These are phyloP conservation scores for Erethizon dorsatum DNA, from an alignment of 2,797 vertebrate species.

Conservation along the genomic window DNA sequence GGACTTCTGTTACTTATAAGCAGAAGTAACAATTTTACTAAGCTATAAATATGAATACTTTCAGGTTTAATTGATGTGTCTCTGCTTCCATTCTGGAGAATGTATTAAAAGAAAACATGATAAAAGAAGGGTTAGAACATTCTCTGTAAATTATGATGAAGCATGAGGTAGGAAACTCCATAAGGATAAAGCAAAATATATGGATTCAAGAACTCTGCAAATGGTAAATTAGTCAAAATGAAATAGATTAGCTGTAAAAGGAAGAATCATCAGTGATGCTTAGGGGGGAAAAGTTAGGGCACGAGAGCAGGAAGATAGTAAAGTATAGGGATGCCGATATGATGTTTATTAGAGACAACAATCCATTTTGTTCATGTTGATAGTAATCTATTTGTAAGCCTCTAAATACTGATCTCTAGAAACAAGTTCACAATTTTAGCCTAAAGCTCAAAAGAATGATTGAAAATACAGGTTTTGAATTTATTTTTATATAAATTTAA, in stretches of 20 bases:
- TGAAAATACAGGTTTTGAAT: conserved; percentile 25
- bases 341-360: not conserved
- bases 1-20: not conserved
- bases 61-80: not conserved
- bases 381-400: not conserved
- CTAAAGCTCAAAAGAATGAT: not conserved
- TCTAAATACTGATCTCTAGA: not conserved
- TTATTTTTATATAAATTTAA: conserved; percentile 55
- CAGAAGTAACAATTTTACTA: not conserved
- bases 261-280: not conserved
- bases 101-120: not conserved
- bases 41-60: not conserved
- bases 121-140: not conserved
- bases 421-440: not conserved
- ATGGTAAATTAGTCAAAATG: not conserved
- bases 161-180: not conserved
- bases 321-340: not conserved
- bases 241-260: not conserved
- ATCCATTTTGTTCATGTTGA: not conserved
- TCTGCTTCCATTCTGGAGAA: not conserved
- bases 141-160: not conserved
- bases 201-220: not conserved
- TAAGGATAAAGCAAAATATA: not conserved
- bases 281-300: not conserved
- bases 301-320: not conserved